Evolutionary conservation across 2,113 vertebrate species (phyloP).

Genomic region (Acrocephalus kingi): DNA sequence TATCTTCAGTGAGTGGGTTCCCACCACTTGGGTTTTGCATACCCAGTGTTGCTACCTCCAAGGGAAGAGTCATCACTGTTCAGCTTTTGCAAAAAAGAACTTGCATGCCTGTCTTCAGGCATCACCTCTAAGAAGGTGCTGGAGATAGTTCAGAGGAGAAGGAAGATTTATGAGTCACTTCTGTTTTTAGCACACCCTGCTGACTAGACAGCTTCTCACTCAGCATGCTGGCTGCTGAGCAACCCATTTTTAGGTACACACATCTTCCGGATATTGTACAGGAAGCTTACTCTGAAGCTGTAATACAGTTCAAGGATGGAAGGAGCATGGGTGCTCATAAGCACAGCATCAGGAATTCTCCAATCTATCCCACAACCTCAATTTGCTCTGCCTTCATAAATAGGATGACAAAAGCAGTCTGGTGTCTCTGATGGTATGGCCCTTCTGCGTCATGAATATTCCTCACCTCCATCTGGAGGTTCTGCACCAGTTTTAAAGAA

Average conservation of each 20-base stretch:
- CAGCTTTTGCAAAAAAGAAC: neutral
- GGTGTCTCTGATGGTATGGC: neutral
- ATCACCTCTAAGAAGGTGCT: neutral
- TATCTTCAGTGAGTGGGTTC: neutral
- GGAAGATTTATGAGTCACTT: conserved; percentile 6
- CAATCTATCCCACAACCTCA: neutral
- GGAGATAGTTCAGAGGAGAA: neutral
- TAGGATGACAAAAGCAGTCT: neutral
- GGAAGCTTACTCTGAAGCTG: neutral
- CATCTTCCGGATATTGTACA: neutral
- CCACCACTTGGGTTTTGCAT: neutral
- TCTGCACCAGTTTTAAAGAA: neutral
- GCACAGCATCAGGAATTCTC: neutral
- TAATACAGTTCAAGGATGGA: neutral
- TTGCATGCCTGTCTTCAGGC: neutral
- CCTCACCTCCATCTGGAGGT: neutral
- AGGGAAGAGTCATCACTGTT: neutral
- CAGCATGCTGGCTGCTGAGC: neutral
- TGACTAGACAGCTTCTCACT: conserved; percentile 14
- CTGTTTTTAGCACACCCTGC: neutral
- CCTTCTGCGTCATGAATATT: neutral
- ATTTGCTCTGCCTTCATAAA: neutral
- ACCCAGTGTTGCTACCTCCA: neutral
- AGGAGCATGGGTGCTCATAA: neutral
- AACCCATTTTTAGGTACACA: neutral